These are phyloP conservation scores for Ceratosolen fusciceps DNA, from an alignment of 1,140 invertebrate genomes.

Conservation along the genomic window DNA sequence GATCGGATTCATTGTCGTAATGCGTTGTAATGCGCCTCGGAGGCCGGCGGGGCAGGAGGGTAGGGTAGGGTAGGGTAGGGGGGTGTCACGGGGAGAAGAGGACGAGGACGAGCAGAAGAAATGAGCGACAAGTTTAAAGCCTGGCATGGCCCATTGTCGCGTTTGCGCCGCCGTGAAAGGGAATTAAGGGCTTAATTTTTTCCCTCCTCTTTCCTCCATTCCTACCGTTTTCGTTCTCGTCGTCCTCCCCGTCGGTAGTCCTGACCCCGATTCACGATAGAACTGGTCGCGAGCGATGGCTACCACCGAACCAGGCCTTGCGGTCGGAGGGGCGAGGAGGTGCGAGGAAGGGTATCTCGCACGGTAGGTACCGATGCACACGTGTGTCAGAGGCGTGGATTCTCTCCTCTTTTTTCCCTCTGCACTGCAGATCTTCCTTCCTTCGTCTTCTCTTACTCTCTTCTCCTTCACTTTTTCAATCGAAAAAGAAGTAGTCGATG, in stretches of 20 bases:
- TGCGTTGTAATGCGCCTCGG: background rate
- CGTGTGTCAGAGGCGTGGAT: slow-evolving; percentile 21
- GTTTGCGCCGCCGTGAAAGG: background rate
- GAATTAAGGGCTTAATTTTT: slow-evolving; percentile 24
- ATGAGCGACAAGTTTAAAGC: slow-evolving; percentile 40
- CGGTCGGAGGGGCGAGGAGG: background rate
- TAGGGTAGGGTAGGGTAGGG: too few species aligned
- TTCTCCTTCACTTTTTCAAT: background rate
- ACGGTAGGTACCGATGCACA: slow-evolving; percentile 7
- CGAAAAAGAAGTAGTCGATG: too few species aligned
- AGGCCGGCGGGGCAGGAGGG: too few species aligned
- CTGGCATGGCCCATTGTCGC: slow-evolving; percentile 6
- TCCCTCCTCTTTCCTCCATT: background rate
- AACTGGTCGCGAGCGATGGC: too few species aligned
- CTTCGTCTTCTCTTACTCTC: background rate
- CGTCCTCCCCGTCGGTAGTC: background rate
- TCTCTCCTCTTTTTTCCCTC: background rate
- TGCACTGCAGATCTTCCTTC: background rate
- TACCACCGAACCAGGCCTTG: background rate
- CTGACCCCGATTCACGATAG: background rate
- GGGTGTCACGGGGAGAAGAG: too few species aligned
- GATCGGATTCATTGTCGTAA: slow-evolving; percentile 40
- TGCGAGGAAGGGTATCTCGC: background rate
- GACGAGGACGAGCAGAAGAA: background rate
- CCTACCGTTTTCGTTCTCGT: background rate